These are phyloP conservation scores for Acleris laterana DNA, from an alignment of 2,888 invertebrate species.

Conservation along the genomic window DNA sequence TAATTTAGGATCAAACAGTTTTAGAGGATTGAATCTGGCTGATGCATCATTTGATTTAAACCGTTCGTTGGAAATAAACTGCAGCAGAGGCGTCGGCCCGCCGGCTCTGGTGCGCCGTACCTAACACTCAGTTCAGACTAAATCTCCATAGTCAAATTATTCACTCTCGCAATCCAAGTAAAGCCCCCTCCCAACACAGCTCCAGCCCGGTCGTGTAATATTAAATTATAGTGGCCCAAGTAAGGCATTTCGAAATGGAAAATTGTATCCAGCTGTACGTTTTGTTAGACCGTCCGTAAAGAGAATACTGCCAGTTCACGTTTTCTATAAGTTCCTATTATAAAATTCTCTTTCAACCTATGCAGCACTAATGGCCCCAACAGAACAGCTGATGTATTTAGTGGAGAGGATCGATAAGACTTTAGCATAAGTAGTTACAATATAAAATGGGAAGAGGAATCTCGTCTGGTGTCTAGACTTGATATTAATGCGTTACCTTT, in stretches of 20 bases:
- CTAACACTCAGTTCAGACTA: constrained; percentile 51
- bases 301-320: constrained; percentile 47
- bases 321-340: constrained; percentile 56
- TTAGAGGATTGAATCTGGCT: constrained; percentile 56
- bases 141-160: constrained; percentile 81
- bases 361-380: constrained; percentile 43
- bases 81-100: constrained; percentile 56
- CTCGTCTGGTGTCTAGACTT: constrained; percentile 51
- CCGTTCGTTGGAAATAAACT: constrained; percentile 71
- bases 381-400: constrained; percentile 42
- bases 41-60: constrained; percentile 57
- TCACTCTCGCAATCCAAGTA: constrained; percentile 78
- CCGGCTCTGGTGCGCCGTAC: constrained; percentile 42
- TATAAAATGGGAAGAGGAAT: constrained; percentile 44
- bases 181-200: constrained; percentile 66
- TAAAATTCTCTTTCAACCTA: constrained; percentile 55
- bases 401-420: constrained; percentile 40
- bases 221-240: constrained; percentile 80
- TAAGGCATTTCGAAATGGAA: constrained; percentile 79
- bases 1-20: constrained; percentile 41
- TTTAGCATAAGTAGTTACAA: constrained; percentile 44
- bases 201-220: constrained; percentile 71
- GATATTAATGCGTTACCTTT: constrained; percentile 58
- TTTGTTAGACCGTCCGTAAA: constrained; percentile 54
- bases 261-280: constrained; percentile 66